These are phyloP conservation scores for Hylaea fasciaria DNA, from an alignment of 2,888 invertebrate species.

Conservation along the genomic window DNA sequence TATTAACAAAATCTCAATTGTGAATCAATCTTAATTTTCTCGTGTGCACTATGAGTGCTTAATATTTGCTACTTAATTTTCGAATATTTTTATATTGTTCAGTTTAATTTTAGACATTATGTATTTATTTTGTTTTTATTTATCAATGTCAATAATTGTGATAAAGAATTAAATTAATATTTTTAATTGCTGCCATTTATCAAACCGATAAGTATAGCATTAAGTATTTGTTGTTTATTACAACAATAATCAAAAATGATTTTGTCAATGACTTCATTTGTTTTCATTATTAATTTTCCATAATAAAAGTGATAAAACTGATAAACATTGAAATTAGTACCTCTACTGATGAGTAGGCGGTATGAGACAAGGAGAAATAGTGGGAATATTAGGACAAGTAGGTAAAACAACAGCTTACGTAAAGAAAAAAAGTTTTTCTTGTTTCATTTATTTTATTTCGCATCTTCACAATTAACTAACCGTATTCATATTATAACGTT, in stretches of 20 bases:
- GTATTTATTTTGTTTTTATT: conserved; percentile 27
- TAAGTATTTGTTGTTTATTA: conserved; percentile 63
- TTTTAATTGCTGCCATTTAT: conserved; percentile 60
- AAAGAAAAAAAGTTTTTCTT: conserved; percentile 27
- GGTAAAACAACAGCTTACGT: no score
- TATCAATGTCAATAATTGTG: conserved; percentile 61
- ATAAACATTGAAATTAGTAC: background rate
- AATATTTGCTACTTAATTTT: conserved; percentile 50
- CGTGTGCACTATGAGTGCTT: conserved; percentile 45
- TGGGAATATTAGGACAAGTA: no score
- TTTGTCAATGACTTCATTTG: conserved; percentile 41
- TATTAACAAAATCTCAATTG: conserved; percentile 50
- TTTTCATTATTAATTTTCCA: conserved; percentile 36
- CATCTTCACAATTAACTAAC: conserved; percentile 54
- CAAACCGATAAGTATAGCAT: conserved; percentile 55
- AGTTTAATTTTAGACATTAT: conserved; percentile 51
- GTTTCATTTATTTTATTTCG: conserved; percentile 48
- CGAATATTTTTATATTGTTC: conserved; percentile 51
- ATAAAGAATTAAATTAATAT: conserved; percentile 56
- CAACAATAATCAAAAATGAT: conserved; percentile 47
- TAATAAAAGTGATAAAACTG: background rate
- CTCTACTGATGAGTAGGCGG: no score
- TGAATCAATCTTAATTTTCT: conserved; percentile 40
- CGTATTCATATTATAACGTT: conserved; percentile 45
- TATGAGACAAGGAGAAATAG: no score